Percentiles rank a stretch among this genome's conserved stretches.
Conservation (phyloP, 2,113 vertebrate genomes). For the Gracilinanus agilis region DNA sequence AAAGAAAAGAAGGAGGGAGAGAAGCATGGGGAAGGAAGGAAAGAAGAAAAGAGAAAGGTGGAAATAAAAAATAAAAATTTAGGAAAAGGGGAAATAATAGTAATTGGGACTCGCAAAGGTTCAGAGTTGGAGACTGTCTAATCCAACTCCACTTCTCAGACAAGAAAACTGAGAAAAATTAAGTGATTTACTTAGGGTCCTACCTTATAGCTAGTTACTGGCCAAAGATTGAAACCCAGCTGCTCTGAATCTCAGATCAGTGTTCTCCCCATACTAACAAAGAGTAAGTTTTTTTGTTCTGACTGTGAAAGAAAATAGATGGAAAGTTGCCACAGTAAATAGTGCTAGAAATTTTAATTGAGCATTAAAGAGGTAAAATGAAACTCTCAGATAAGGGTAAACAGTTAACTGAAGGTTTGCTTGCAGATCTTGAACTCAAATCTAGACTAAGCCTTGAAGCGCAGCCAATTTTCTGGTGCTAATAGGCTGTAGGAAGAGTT, state of each 20-base stretch:
- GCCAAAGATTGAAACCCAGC: not conserved
- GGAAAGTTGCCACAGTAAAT: not conserved
- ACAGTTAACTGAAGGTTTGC: not conserved
- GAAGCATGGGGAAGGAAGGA: no score
- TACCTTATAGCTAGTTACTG: not conserved
- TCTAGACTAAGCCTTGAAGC: not conserved
- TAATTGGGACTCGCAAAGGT: not conserved
- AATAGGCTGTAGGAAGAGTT: not conserved
- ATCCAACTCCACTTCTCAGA: not conserved
- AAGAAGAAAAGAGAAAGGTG: no score
- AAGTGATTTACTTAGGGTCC: not conserved
- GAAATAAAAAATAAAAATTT: not conserved
- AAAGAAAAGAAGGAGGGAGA: no score
- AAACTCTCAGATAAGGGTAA: not conserved
- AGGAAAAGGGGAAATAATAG: not conserved
- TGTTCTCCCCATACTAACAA: not conserved
- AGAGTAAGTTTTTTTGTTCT: not conserved
- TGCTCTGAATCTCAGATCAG: not conserved
- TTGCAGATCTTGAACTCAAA: not conserved
- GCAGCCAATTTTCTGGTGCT: not conserved
- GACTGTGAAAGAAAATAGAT: not conserved
- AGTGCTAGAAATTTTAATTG: not conserved
- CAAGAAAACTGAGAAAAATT: not conserved
- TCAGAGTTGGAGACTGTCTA: not conserved
- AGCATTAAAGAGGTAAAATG: not conserved